phyloP scores from a whole-genome alignment of 2,888 invertebrate genomes.

The Tinea semifulvella region DNA sequence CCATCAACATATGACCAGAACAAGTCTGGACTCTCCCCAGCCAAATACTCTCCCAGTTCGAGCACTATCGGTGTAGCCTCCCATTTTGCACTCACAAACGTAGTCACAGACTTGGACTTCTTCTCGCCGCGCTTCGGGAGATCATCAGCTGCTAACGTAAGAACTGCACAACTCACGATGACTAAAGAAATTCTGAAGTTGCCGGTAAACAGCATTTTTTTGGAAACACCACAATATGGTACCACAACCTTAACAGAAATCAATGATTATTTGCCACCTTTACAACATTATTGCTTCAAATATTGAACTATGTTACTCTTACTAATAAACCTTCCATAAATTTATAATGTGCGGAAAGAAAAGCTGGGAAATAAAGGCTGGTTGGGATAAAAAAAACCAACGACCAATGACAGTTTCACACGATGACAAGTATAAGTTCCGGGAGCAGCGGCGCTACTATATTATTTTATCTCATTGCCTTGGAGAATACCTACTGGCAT shows the following conservation, averaged over 20 bases:
- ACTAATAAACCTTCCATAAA: too few relatives aligned
- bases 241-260: too few relatives aligned
- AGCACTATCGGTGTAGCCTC: constrained; percentile 87
- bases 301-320: too few relatives aligned
- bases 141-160: constrained; percentile 34
- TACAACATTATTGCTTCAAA: too few relatives aligned
- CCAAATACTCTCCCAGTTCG: constrained; percentile 89
- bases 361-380: too few relatives aligned
- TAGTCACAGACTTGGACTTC: constrained; percentile 84
- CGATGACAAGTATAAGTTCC: too few relatives aligned
- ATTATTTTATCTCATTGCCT: too few relatives aligned
- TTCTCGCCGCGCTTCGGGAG: constrained; percentile 41
- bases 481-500: too few relatives aligned
- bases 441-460: too few relatives aligned
- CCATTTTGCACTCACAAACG: constrained; percentile 95
- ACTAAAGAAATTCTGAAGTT: constrained; percentile 29
- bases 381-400: constrained; percentile 17
- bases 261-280: too few relatives aligned
- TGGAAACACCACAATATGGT: too few relatives aligned
- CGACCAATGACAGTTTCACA: constrained; percentile 55
- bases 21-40: constrained; percentile 80
- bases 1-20: constrained; percentile 86
- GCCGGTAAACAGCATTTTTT: constrained; percentile 47
- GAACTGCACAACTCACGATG: not conserved
- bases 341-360: too few relatives aligned